Evolutionary conservation across 1,140 invertebrate species (phyloP), one percentile per base, ranked within the genome.

Genomic region (Ganaspis sp.): DNA sequence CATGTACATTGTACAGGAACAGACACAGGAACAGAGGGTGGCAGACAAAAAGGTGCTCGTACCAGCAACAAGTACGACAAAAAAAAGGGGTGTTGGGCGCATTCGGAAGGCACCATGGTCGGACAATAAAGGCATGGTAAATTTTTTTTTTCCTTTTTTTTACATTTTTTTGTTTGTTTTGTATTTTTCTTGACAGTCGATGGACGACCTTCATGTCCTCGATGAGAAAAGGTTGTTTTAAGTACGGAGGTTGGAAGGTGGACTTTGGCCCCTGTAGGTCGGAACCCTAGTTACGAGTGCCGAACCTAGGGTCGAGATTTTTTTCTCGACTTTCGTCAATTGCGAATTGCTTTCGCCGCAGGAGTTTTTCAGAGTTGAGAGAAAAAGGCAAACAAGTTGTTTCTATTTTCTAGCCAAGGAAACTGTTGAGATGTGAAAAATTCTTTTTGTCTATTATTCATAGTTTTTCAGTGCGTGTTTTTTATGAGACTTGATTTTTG

Each of bases 221-320:
- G 54, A 64, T 29, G 12, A 64, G 23, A 12, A 64, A 64, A 64
- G 58, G 58, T 64, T 29, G 26, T 64, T 64, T 64, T 64, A 83
- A 76, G 89, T 91, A 91, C 89, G 88, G 89, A 85, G 84, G 81
- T 90, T 86, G 87, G 86, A 86, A 83, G 87, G 85, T 90, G 88
- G 86, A 86, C 85, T 83, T 89, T 81, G 84, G 90, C 89, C 87
- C 89, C 88, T 85, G 90, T 86, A 84, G 88, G 87, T 89, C 85
- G 89, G 90, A 90, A 90, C 89, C 89, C 90, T 91, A 91, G 90
- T 91, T 91, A 91, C 90, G 90, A 91, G 90, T 91, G 86, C 90
- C 89, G 90, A 90, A 85, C 90, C 90, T 91, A 91, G 90, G 90
- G 88, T 87, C 88, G 89, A 91, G 89, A 88, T 82, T 76, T 45